phyloP scores from a whole-genome alignment of 2,888 invertebrate species.

The Cryptocheilus praepositus region DNA sequence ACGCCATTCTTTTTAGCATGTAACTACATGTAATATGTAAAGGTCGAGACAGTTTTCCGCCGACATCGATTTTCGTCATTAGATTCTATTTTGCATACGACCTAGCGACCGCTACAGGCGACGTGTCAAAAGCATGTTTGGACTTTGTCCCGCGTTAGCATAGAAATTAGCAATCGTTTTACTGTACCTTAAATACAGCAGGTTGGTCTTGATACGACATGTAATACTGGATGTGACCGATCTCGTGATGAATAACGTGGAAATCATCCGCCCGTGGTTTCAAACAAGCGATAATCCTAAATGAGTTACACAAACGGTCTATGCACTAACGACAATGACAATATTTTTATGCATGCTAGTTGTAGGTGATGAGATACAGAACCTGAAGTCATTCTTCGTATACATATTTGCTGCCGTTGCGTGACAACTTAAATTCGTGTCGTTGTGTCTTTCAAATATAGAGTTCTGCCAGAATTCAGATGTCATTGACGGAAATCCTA shows the following conservation, averaged over 20 bases:
- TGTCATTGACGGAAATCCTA: constrained; percentile 80
- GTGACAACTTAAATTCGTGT: constrained; percentile 78
- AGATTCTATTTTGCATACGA: no score
- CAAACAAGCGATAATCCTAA: constrained; percentile 81
- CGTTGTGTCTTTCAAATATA: constrained; percentile 73
- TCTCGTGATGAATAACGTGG: constrained; percentile 83
- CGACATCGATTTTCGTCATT: no score
- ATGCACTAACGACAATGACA: neutral
- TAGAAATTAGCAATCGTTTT: no score
- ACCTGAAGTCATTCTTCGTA: constrained; percentile 81
- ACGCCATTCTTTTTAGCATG: neutral
- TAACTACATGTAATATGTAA: neutral
- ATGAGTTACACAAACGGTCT: constrained; percentile 55
- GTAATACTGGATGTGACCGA: constrained; percentile 86
- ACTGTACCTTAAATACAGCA: constrained; percentile 78
- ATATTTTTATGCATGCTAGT: no score
- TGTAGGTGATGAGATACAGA: constrained; percentile 6
- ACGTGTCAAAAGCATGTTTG: neutral
- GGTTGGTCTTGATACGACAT: constrained; percentile 82
- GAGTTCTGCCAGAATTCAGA: constrained; percentile 80
- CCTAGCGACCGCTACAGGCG: no score
- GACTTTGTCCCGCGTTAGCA: neutral
- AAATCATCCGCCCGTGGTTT: constrained; percentile 79
- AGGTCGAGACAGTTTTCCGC: no score
- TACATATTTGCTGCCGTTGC: constrained; percentile 86